Percentiles rank a stretch among this genome's conserved stretches.
phyloP scores from a whole-genome alignment of 2,797 vertebrate species.

The Diplodus sargus region DNA sequence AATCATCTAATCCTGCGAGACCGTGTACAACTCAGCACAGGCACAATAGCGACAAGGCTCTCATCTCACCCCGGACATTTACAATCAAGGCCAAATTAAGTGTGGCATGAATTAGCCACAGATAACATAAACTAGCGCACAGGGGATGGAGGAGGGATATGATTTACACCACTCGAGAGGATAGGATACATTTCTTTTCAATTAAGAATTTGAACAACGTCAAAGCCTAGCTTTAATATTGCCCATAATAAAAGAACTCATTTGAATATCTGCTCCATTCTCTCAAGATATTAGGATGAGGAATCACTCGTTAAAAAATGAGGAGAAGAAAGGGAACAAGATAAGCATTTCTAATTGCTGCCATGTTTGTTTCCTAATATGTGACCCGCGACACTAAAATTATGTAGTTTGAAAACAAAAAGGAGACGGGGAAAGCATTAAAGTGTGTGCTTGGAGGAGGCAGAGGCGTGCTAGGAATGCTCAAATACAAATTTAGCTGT shows the following conservation, averaged over 20 bases:
- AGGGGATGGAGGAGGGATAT: constrained; percentile 80
- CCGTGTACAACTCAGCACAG: constrained; percentile 64
- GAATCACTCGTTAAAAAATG: constrained; percentile 77
- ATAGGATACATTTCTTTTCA: constrained; percentile 84
- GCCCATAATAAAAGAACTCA: constrained; percentile 82
- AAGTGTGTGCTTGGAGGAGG: constrained; percentile 66
- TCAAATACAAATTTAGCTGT: constrained; percentile 78
- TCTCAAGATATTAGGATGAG: constrained; percentile 80
- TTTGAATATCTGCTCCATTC: constrained; percentile 83
- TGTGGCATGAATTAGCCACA: constrained; percentile 86
- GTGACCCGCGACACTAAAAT: constrained; percentile 78
- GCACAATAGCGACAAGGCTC: constrained; percentile 77
- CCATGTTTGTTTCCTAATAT: constrained; percentile 84
- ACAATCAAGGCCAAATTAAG: constrained; percentile 86
- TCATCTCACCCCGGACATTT: constrained; percentile 83
- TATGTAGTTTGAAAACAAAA: constrained; percentile 73
- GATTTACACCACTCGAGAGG: constrained; percentile 84
- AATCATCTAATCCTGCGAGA: constrained; percentile 74
- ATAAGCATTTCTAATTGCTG: constrained; percentile 83
- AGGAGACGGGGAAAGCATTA: constrained; percentile 70
- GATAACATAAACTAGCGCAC: constrained; percentile 82
- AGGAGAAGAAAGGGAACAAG: constrained; percentile 61
- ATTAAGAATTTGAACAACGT: constrained; percentile 81
- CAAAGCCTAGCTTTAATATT: constrained; percentile 78
- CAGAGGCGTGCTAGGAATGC: constrained; percentile 75